Base-by-base conservation (phyloP, 2,113 vertebrate genomes). In the Heliornis fulica region DNA sequence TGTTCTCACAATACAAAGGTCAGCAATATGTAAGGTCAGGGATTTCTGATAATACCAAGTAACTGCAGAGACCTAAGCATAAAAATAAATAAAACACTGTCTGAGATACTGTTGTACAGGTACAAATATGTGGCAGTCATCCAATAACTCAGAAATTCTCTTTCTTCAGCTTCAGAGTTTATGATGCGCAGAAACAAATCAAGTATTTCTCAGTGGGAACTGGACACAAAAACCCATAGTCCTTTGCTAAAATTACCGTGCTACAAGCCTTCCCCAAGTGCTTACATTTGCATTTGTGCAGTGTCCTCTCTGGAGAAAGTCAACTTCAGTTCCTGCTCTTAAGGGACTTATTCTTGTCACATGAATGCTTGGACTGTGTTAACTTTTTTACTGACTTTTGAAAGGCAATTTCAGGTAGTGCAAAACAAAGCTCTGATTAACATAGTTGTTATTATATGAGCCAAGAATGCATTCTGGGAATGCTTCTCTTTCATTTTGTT, bases 271-370 rank as follows among this genome's bases (percentile, higher is more conserved):
- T 72, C 16, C 19, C 15, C 34, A 32, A 51, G 40, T 51, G 51
- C n/a, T 87, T 75, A 10, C 13, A 41, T 45, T 72, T 34, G 3
- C 7, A 32, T 9, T 83, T 74, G 31, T 86, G 17, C 70, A 72
- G 23, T 38, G n/a, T 86, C 61, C 51, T 90, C 74, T 76, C 36
- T 53, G 38, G 61, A 88, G 50, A 88, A 85, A 93, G 69, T 72
- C 61, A 80, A n/a, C 45, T 85, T 74, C 54, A n/a, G 20, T 77
- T 94, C 38, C 56, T 60, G 0, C 12, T 97, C 75, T 78, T 65
- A 23, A 60, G 53, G 48, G 75, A 93, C 75, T 65, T 95, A 92
- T 94, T 96, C 63, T 97, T 88, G 84, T 83, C 82, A 69, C 59
- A 80, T 61, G 63, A 83, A 88, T 77, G 50, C 63, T 90, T 45